Conservation (phyloP, 2,888 invertebrate genomes). For the Endotricha flammealis region DNA sequence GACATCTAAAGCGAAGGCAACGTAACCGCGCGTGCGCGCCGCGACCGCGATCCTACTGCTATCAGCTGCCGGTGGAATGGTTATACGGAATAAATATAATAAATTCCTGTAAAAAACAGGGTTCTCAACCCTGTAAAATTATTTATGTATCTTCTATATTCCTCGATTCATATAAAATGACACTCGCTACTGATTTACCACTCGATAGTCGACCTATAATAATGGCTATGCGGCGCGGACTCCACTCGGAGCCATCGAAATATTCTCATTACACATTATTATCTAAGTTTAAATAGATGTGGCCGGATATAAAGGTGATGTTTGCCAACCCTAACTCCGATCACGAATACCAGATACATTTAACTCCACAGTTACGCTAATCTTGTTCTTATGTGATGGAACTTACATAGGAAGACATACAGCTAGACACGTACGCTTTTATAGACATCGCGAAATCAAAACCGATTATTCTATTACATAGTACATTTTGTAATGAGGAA, state of each 20-base stretch:
- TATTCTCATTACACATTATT: conserved; percentile 46
- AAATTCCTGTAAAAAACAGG: conserved; percentile 56
- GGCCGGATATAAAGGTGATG: conserved; percentile 62
- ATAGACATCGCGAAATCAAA: conserved; percentile 43
- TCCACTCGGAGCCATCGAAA: conserved; percentile 53
- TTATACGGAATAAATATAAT: conserved; percentile 42
- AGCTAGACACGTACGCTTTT: conserved; percentile 59
- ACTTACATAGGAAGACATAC: conserved; percentile 76
- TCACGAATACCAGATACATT: conserved; percentile 39
- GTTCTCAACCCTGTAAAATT: conserved; percentile 54
- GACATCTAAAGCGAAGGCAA: conserved; percentile 54
- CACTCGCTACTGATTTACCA: conserved; percentile 47
- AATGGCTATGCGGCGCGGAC: conserved; percentile 45
- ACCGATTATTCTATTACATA: conserved; percentile 27
- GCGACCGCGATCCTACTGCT: conserved; percentile 19
- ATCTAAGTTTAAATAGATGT: conserved; percentile 55
- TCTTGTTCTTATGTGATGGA: conserved; percentile 51
- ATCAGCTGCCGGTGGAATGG: conserved; percentile 35
- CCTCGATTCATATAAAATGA: conserved; percentile 56
- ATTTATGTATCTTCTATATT: conserved; percentile 46
- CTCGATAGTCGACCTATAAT: conserved; percentile 42
- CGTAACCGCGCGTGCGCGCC: conserved; percentile 27
- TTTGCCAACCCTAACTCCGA: conserved; percentile 55
- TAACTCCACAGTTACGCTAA: conserved; percentile 46
- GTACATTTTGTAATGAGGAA: conserved; percentile 20